phyloP scores from a whole-genome alignment of 2,113 vertebrate species.

The Lathamus discolor region DNA sequence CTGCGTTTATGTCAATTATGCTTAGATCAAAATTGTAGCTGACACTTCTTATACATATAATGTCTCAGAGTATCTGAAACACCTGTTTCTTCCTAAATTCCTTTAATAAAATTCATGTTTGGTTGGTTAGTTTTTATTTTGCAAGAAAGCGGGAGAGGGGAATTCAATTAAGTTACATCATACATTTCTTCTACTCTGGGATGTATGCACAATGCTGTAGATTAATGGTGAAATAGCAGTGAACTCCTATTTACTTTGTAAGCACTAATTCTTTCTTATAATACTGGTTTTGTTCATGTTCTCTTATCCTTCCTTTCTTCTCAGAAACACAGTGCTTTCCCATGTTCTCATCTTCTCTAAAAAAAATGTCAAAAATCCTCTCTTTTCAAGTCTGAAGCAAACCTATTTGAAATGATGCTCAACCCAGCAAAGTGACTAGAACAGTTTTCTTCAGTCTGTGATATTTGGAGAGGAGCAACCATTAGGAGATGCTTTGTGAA shows the following conservation, averaged over 20 bases:
- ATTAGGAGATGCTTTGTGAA: neutral
- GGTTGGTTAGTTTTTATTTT: fast-evolving
- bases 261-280: neutral
- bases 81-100: neutral
- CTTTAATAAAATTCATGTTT: neutral
- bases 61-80: neutral
- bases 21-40: neutral
- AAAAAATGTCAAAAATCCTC: neutral
- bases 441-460: neutral
- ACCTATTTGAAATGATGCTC: neutral
- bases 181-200: neutral
- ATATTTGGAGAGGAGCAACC: fast-evolving
- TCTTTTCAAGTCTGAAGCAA: neutral
- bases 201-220: neutral
- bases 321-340: neutral
- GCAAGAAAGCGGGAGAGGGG: neutral
- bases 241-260: neutral
- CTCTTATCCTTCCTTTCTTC: neutral
- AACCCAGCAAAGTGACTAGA: neutral
- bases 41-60: fast-evolving
- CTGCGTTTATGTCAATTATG: neutral
- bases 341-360: neutral
- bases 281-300: neutral
- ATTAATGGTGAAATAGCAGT: neutral
- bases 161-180: neutral